phyloP scores from a whole-genome alignment of 2,113 vertebrate species.

The Accipiter cooperii region DNA sequence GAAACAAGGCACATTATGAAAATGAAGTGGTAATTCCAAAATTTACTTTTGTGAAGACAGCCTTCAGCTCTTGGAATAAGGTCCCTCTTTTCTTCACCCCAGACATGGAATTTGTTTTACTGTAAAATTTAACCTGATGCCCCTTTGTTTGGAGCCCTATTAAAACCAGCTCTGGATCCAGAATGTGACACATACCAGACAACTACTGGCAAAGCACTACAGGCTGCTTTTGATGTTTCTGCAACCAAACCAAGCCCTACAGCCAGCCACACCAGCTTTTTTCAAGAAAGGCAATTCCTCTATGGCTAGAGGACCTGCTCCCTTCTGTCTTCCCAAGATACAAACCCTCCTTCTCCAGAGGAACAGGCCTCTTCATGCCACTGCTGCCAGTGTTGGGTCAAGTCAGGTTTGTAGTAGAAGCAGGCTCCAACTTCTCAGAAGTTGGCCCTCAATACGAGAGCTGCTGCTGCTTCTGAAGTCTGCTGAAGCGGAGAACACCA shows the following conservation, averaged over 20 bases:
- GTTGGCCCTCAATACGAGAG: neutral
- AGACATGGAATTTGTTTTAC: neutral
- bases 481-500: neutral
- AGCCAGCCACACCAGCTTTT: fast-evolving
- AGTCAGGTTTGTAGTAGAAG: neutral
- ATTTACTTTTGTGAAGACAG: neutral
- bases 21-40: neutral
- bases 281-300: neutral
- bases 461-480: neutral
- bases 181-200: neutral
- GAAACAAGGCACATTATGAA: neutral
- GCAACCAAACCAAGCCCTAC: neutral
- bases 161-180: neutral
- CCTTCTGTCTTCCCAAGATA: neutral
- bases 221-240: neutral
- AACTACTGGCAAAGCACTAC: neutral
- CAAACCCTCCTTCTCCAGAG: neutral
- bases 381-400: neutral
- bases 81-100: neutral
- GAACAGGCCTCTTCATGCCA: neutral
- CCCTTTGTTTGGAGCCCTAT: neutral
- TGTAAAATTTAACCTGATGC: neutral
- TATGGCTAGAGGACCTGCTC: neutral
- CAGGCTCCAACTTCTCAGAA: neutral
- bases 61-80: neutral